Base-by-base conservation (phyloP, 30 jellyfish, hydroid and myxozoan genomes). In the Cassiopea andromeda region DNA sequence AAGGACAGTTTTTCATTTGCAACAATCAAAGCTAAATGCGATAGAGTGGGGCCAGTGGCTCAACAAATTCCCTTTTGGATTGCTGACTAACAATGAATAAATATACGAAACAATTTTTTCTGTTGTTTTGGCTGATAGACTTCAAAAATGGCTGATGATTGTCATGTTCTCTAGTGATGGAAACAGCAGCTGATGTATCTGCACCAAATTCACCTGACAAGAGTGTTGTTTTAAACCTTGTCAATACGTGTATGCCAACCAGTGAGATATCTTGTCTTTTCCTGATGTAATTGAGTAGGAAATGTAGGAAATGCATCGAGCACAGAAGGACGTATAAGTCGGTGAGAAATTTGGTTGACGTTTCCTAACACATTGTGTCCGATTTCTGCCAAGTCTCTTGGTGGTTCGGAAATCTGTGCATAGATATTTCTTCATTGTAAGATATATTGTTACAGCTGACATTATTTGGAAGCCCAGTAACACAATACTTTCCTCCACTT, bases 211-310 rank as follows among this genome's bases (percentile, higher is more conserved):
- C 72, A 7, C 60, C 83, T 8, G 48, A 73, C 83, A 73, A 44
- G 48, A 73, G 60, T 73, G 17, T 73, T 73, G 38, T 27, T 73
- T 14, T 73, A 12, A 73, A 17, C 48, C 7, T 73, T 73, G 83
- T 46, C 8, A 60, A 73, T 2, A 8, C 57, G 8, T 46, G 60
- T 6, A 45, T 46, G 6, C 83, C 83, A 73, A 16, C 83, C 83
- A 73, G 43, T 14, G 83, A 10, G 19, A 73, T 73, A 73, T 73
- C 60, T 73, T 73, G 83, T 73, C 83, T 73, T 73, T 69, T 73
- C 83, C 60, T 73, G 48, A 73, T 12, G 48, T 60, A 73, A 73
- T 61, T 73, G 45, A 60, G 83, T 7, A 73, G 83, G 48, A 27
- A 27, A 27, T 27, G 38, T 27, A 27, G 38, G 38, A 73, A 73